Conservation (phyloP, 30 jellyfish, hydroid and myxozoan genomes). For the Cassiopea andromeda region DNA sequence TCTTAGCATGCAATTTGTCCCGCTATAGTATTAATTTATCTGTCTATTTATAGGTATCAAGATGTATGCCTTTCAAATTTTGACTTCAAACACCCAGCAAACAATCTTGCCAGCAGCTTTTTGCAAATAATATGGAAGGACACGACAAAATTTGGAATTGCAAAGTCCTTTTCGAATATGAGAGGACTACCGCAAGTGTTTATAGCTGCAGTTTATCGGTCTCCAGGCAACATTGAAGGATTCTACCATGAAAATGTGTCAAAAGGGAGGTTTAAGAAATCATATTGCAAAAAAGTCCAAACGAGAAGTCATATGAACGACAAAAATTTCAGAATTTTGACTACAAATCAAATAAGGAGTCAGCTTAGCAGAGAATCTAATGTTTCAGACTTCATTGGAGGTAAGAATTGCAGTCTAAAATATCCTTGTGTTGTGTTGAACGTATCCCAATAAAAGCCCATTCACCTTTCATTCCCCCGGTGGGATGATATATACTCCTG, state of each 20-base stretch:
- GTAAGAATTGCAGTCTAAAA: neutral
- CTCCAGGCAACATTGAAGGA: constrained; percentile 77
- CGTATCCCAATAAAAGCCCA: no score
- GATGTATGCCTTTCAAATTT: constrained; percentile 83
- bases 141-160: constrained; percentile 74
- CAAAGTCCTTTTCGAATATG: constrained; percentile 5
- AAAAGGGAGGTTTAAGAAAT: constrained; percentile 63
- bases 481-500: no score
- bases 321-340: constrained; percentile 1
- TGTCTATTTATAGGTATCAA: constrained; percentile 78
- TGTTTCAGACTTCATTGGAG: neutral
- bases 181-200: constrained; percentile 50
- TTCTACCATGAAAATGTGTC: constrained; percentile 40
- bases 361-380: neutral
- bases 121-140: constrained; percentile 73
- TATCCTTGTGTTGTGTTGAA: no score
- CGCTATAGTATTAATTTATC: no score
- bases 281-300: constrained; percentile 46
- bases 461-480: no score
- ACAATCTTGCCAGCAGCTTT: constrained; percentile 61
- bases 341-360: constrained; percentile 29
- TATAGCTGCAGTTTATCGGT: constrained; percentile 66
- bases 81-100: constrained; percentile 76
- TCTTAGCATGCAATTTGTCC: no score
- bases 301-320: neutral